phyloP scores from a whole-genome alignment of 2,888 invertebrate genomes.

The Allygus modestus region DNA sequence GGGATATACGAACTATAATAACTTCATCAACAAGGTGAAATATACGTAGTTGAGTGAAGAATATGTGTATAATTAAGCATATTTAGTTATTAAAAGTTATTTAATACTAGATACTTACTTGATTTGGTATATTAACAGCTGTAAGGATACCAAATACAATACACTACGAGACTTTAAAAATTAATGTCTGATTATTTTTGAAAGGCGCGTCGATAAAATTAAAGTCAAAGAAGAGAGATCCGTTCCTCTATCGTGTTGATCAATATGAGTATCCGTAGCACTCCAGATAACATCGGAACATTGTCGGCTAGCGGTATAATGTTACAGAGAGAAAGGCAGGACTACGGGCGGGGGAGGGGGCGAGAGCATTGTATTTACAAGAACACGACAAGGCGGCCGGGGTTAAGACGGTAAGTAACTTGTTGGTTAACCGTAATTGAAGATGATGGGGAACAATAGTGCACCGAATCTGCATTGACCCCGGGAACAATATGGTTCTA shows the following conservation, averaged over 20 bases:
- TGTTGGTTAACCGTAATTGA: conserved; percentile 60
- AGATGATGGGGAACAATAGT: conserved; percentile 58
- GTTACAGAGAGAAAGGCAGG: conserved; percentile 32
- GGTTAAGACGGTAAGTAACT: conserved; percentile 53
- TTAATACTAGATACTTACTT: too few relatives aligned
- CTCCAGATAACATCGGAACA: conserved; percentile 49
- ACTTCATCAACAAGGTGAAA: too few relatives aligned
- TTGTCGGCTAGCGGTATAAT: conserved; percentile 32
- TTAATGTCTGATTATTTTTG: too few relatives aligned
- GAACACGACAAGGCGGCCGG: conserved; percentile 42
- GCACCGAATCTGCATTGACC: conserved; percentile 53
- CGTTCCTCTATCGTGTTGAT: conserved; percentile 16
- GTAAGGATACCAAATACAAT: too few relatives aligned
- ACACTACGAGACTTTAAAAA: too few relatives aligned
- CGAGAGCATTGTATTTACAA: conserved; percentile 36
- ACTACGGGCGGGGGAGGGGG: background rate
- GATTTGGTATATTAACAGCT: too few relatives aligned
- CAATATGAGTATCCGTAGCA: conserved; percentile 35
- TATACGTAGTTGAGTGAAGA: too few relatives aligned
- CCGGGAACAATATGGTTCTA: conserved; percentile 16
- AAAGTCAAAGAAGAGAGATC: background rate
- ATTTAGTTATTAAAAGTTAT: too few relatives aligned
- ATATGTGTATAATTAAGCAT: too few relatives aligned
- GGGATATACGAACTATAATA: too few relatives aligned
- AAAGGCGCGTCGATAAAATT: background rate